A percentile compares a stretch with the other conserved stretches of the same genome.
phyloP scores from a whole-genome alignment of 2,113 vertebrate genomes.

The Pungitius pungitius region DNA sequence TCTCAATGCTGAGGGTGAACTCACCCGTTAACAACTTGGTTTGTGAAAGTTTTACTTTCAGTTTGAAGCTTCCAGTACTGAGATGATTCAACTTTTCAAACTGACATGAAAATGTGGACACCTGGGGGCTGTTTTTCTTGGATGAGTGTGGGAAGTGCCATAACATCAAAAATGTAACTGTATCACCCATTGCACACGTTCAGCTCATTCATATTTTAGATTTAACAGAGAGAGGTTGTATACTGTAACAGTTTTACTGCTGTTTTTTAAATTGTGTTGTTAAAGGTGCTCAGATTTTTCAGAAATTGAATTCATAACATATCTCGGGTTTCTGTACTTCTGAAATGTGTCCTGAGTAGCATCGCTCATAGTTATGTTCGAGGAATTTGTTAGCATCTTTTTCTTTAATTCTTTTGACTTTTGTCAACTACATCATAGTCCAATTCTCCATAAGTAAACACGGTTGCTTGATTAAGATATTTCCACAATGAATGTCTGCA shows the following conservation, averaged over 20 bases:
- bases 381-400: neutral
- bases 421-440: constrained; percentile 31
- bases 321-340: constrained; percentile 46
- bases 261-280: constrained; percentile 33
- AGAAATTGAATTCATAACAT: constrained; percentile 48
- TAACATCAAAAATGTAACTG: constrained; percentile 25
- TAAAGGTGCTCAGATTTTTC: constrained; percentile 68
- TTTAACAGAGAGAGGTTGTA: neutral
- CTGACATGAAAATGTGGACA: constrained; percentile 1
- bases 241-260: neutral
- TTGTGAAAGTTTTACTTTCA: constrained; percentile 28
- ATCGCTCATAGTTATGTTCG: constrained; percentile 4
- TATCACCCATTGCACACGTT: constrained; percentile 2
- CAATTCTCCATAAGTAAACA: constrained; percentile 4
- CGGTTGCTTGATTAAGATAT: constrained; percentile 17
- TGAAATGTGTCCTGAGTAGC: constrained; percentile 10
- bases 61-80: constrained; percentile 13
- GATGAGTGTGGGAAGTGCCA: constrained; percentile 55
- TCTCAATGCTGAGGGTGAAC: constrained; percentile 41
- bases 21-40: too few species aligned
- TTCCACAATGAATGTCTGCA: constrained; percentile 38
- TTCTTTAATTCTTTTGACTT: constrained; percentile 4
- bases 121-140: too few species aligned
- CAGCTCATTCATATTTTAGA: neutral
- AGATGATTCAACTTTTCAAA: constrained; percentile 23